Conservation (phyloP, 1,140 invertebrate species). For the Cataglyphis hispanica region DNA sequence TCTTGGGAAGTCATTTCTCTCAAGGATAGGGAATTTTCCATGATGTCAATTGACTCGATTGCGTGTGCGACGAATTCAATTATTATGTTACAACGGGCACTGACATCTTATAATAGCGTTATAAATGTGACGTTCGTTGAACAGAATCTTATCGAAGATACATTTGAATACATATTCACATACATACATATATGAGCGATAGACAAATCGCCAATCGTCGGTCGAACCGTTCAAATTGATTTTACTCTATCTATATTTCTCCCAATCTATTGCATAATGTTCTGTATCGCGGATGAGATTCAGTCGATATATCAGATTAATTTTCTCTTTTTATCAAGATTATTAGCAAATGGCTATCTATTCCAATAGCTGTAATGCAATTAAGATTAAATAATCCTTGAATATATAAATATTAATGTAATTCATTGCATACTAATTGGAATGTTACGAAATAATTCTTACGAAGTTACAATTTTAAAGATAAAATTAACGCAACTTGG, state of each 20-base stretch:
- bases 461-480: not conserved
- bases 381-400: not conserved
- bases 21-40: not conserved
- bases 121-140: not conserved
- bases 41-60: not conserved
- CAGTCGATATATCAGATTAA: not conserved
- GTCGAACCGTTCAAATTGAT: conserved; percentile 20
- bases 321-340: not conserved
- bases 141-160: conserved; percentile 18
- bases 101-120: conserved; percentile 19
- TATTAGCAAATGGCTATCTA: not conserved
- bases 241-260: conserved; percentile 24
- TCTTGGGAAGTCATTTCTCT: not conserved
- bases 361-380: not conserved
- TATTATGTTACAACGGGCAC: conserved; percentile 11
- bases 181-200: not conserved
- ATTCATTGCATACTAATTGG: not conserved
- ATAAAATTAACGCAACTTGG: not conserved
- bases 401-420: not conserved
- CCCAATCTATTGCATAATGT: conserved; percentile 34
- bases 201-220: conserved; percentile 22
- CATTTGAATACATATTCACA: not conserved
- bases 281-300: too few relatives aligned
- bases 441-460: not conserved
- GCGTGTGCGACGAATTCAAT: not conserved